Percentiles rank a stretch among this genome's conserved stretches.
Conservation (phyloP, 1,140 invertebrate genomes). For the Spodoptera frugiperda region DNA sequence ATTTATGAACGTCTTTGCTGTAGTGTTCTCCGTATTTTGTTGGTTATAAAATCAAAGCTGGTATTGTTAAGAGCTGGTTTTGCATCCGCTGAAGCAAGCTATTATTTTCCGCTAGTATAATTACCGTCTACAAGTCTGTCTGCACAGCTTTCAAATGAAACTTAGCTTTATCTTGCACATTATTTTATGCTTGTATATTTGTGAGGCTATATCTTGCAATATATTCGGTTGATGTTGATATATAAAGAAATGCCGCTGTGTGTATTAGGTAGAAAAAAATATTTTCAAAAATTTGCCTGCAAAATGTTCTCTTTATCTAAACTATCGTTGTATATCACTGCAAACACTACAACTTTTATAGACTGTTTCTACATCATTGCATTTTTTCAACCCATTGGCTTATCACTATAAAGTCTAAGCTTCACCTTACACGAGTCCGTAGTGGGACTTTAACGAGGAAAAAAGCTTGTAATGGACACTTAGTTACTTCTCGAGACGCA, state of each 20-base stretch:
- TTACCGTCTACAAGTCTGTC: neutral
- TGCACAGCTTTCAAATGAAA: neutral
- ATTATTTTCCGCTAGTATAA: conserved; percentile 7
- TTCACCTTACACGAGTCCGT: neutral
- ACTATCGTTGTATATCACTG: neutral
- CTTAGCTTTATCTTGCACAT: neutral
- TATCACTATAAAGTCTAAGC: conserved; percentile 26
- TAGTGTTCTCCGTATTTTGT: neutral
- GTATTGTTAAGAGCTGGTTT: conserved; percentile 25
- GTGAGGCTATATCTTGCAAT: no score
- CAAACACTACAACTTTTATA: neutral
- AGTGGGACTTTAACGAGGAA: neutral
- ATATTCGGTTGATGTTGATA: no score
- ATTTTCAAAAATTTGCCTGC: neutral
- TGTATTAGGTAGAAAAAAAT: no score
- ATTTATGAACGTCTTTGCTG: no score
- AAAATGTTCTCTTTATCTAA: neutral
- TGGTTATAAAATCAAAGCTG: neutral
- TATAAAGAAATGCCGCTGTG: no score
- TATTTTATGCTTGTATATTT: neutral
- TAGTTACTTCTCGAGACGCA: conserved; percentile 12
- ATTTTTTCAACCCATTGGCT: conserved; percentile 37
- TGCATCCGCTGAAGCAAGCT: conserved; percentile 4
- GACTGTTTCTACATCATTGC: conserved; percentile 17
- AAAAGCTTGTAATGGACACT: conserved; percentile 22